Conservation (phyloP, 2,888 invertebrate genomes). For the Alloscopus bannaensis region DNA sequence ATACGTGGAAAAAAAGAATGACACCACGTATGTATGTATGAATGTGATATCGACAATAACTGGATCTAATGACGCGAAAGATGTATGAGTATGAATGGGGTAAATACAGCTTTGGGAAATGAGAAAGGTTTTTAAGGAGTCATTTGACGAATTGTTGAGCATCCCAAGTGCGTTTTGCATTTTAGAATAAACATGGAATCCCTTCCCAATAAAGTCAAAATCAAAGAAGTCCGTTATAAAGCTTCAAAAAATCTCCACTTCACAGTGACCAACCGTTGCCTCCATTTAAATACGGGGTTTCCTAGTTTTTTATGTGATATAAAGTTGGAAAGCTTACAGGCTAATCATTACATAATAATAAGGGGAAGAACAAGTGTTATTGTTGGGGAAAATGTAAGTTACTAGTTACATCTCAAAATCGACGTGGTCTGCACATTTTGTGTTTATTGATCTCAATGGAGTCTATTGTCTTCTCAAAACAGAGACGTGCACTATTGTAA, state of each 20-base stretch:
- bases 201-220: too few species aligned
- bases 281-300: neutral
- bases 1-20: neutral
- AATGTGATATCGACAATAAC: constrained; percentile 46
- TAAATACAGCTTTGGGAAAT: neutral
- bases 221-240: constrained; percentile 8
- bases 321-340: neutral
- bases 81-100: neutral
- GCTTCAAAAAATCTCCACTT: neutral
- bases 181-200: too few species aligned
- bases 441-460: constrained; percentile 1
- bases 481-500: constrained; percentile 38
- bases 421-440: constrained; percentile 29
- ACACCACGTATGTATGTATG: constrained; percentile 1
- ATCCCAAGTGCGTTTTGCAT: too few species aligned
- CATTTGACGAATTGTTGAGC: too few species aligned
- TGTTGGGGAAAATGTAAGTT: constrained; percentile 27
- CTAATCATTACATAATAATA: neutral
- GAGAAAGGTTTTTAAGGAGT: neutral
- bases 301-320: constrained; percentile 4
- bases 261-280: neutral
- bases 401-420: constrained; percentile 12
- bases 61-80: constrained; percentile 60
- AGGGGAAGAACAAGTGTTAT: neutral
- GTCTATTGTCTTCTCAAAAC: constrained; percentile 43